phyloP scores from a whole-genome alignment of 2,113 vertebrate species.

The Pseudolaguvia tuberculata region DNA sequence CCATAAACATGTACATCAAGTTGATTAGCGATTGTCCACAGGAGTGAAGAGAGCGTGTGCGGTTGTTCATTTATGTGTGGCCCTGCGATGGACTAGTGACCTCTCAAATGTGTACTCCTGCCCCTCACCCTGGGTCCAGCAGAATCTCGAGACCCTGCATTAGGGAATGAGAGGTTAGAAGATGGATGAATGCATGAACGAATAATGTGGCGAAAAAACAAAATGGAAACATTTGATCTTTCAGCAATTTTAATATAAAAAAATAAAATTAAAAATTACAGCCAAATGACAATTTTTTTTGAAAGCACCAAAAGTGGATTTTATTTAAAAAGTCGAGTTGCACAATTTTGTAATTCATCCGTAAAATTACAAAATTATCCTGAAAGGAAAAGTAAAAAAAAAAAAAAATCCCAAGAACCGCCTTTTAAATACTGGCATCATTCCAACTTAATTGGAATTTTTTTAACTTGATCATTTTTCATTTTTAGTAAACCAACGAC shows the following conservation, averaged over 20 bases:
- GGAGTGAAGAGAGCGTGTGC: too few relatives aligned
- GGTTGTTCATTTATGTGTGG: too few relatives aligned
- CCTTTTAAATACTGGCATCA: conserved; percentile 26
- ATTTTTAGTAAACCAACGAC: conserved; percentile 49
- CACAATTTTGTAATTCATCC: conserved; percentile 56
- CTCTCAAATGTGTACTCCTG: too few relatives aligned
- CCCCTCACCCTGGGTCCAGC: too few relatives aligned
- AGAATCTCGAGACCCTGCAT: too few relatives aligned
- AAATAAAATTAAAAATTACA: conserved; percentile 63
- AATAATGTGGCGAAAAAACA: neutral
- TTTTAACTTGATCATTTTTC: too few relatives aligned
- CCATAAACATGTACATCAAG: too few relatives aligned
- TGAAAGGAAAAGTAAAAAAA: conserved; percentile 58
- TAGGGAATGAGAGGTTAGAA: neutral
- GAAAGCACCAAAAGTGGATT: neutral
- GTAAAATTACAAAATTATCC: conserved; percentile 62
- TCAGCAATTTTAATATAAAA: conserved; percentile 61
- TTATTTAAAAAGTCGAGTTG: neutral
- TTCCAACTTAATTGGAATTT: conserved; percentile 21
- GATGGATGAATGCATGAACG: too few relatives aligned
- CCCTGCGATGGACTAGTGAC: too few relatives aligned
- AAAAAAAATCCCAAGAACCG: conserved; percentile 15
- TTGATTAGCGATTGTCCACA: too few relatives aligned
- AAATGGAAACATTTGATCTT: conserved; percentile 7
- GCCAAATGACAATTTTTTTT: conserved; percentile 68